Percentiles rank a stretch among this genome's conserved stretches.
These are phyloP conservation scores for Cecropterus lyciades DNA, from an alignment of 1,140 invertebrate genomes.

Conservation along the genomic window DNA sequence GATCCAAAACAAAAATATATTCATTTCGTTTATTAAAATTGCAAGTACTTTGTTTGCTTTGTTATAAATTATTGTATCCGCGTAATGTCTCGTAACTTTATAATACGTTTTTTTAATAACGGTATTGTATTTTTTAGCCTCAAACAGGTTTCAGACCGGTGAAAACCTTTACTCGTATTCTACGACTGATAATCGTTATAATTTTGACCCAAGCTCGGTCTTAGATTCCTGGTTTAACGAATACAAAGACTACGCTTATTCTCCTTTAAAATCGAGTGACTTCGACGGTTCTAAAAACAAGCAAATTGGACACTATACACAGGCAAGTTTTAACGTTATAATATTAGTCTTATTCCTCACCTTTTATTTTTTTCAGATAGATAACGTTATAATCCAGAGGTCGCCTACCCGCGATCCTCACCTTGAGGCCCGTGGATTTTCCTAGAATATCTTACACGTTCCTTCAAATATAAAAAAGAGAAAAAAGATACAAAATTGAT, in stretches of 20 bases:
- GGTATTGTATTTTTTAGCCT: conserved; percentile 43
- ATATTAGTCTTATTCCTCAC: no score
- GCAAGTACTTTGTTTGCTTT: background rate
- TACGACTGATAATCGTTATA: conserved; percentile 40
- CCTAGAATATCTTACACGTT: no score
- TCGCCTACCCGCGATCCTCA: no score
- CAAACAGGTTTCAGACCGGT: conserved; percentile 55
- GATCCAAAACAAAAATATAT: no score
- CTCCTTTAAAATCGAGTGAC: conserved; percentile 41
- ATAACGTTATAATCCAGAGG: no score
- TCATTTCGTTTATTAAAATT: background rate
- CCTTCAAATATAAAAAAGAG: no score
- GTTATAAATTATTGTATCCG: conserved; percentile 8
- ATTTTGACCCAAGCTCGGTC: conserved; percentile 44
- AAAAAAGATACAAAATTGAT: no score
- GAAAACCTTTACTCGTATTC: conserved; percentile 62
- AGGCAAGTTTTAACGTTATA: conserved; percentile 44
- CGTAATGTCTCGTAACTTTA: no score
- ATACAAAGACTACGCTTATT: conserved; percentile 54
- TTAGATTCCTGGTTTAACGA: conserved; percentile 64
- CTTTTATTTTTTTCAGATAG: no score
- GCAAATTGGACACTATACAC: conserved; percentile 67
- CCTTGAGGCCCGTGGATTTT: no score
- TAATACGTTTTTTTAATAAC: background rate
- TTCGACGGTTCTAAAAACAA: conserved; percentile 37